Evolutionary conservation across 2,888 invertebrate species (phyloP).

Genomic region (Tetheella fluctuosa): DNA sequence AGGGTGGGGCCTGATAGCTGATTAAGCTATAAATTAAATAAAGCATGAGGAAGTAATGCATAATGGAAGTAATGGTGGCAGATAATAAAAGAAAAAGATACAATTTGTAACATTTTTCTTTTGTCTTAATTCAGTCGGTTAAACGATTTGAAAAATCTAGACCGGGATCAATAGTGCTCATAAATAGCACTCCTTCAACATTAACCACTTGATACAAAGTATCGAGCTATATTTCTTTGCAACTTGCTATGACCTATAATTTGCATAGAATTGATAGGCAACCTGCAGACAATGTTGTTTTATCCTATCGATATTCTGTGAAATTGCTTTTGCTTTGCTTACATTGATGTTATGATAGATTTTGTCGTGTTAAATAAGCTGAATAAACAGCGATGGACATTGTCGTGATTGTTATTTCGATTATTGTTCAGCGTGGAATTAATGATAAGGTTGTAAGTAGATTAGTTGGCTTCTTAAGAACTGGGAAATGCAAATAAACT

Average conservation of each 20-base stretch:
- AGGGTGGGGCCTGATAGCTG: too few relatives aligned
- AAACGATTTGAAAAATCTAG: background rate
- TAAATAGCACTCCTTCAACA: constrained; percentile 24
- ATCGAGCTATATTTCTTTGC: constrained; percentile 22
- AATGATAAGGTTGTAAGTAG: background rate
- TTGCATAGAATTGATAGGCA: constrained; percentile 25
- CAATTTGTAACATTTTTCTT: too few relatives aligned
- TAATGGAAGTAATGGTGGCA: too few relatives aligned
- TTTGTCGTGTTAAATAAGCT: constrained; percentile 27
- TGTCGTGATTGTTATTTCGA: constrained; percentile 13
- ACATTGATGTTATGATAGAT: constrained; percentile 30
- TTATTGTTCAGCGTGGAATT: background rate
- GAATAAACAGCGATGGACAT: constrained; percentile 27
- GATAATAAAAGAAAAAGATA: too few relatives aligned
- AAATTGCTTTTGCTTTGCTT: constrained; percentile 40
- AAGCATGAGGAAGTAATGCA: too few relatives aligned
- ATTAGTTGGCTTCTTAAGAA: background rate
- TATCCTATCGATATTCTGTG: constrained; percentile 33
- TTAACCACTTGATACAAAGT: constrained; percentile 22
- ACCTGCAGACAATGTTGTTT: constrained; percentile 26
- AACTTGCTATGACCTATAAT: constrained; percentile 28
- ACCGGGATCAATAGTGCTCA: constrained; percentile 18
- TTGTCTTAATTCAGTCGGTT: background rate
- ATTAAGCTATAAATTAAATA: too few relatives aligned
- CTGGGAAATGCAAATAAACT: background rate